phyloP scores from a whole-genome alignment of 2,797 vertebrate genomes.

The Coccyzus lansbergi region DNA sequence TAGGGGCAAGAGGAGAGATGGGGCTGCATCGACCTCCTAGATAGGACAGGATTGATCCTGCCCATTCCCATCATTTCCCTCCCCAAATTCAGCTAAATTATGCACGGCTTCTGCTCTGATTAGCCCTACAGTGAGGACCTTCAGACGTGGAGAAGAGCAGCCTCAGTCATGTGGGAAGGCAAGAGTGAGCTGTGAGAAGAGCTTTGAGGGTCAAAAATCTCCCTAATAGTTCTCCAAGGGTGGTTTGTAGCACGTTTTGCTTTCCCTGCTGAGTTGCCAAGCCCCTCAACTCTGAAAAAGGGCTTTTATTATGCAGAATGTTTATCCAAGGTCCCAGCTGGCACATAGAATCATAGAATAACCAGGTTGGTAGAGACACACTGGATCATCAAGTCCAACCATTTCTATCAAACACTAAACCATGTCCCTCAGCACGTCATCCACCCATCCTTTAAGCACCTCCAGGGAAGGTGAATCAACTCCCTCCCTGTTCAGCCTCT shows the following conservation, averaged over 20 bases:
- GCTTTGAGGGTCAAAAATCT: neutral
- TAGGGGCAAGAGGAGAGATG: neutral
- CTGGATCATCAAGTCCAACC: too few relatives aligned
- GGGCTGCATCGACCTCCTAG: neutral
- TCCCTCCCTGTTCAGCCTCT: too few relatives aligned
- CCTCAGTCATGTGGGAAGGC: neutral
- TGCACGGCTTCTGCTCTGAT: neutral
- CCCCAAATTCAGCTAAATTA: neutral
- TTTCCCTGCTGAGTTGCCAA: neutral
- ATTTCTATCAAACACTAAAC: too few relatives aligned
- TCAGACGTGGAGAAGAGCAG: neutral
- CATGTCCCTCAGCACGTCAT: too few relatives aligned
- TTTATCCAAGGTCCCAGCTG: rapidly evolving
- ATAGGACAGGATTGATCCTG: neutral
- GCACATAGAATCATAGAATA: too few relatives aligned
- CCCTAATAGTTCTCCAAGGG: neutral
- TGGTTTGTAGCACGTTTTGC: rapidly evolving
- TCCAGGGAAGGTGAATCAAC: too few relatives aligned
- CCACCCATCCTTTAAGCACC: too few relatives aligned
- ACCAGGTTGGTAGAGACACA: too few relatives aligned
- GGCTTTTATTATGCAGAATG: neutral
- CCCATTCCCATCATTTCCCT: neutral
- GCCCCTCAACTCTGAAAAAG: neutral
- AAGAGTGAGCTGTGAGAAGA: rapidly evolving
- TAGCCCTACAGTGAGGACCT: neutral